A percentile compares a stretch with the other conserved stretches of the same genome.
These are phyloP conservation scores for Chalcis sispes DNA, from an alignment of 2,888 invertebrate species.

Conservation along the genomic window DNA sequence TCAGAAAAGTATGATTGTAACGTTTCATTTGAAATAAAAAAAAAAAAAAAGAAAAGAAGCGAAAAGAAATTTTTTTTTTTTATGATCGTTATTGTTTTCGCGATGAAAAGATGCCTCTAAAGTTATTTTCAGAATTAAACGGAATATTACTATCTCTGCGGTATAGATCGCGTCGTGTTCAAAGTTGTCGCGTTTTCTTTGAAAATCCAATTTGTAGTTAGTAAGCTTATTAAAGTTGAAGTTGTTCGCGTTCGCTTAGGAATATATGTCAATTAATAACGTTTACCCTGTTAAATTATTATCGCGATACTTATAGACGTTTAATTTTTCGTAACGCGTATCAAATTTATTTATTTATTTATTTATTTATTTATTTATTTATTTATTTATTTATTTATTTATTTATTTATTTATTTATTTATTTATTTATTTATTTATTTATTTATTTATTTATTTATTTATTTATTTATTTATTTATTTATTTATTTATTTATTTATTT, in stretches of 20 bases:
- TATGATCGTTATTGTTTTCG: not conserved
- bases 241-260: not conserved
- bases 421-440: no score
- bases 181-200: conserved; percentile 24
- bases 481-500: no score
- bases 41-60: no score
- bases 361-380: no score
- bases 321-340: no score
- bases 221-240: conserved; percentile 29
- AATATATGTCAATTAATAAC: conserved; percentile 21
- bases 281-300: not conserved
- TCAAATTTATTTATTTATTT: no score
- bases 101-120: not conserved
- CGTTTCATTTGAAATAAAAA: no score
- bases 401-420: no score
- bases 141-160: not conserved
- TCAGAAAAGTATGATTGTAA: not conserved
- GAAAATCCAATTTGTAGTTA: conserved; percentile 38
- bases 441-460: no score
- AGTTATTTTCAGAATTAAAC: not conserved
- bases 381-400: no score
- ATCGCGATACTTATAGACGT: no score
- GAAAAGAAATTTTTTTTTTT: not conserved
- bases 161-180: not conserved
- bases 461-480: no score